Evolutionary conservation across 1,140 invertebrate genomes (phyloP), one percentile per base, ranked within the genome.

Genomic region (Delia radicum): DNA sequence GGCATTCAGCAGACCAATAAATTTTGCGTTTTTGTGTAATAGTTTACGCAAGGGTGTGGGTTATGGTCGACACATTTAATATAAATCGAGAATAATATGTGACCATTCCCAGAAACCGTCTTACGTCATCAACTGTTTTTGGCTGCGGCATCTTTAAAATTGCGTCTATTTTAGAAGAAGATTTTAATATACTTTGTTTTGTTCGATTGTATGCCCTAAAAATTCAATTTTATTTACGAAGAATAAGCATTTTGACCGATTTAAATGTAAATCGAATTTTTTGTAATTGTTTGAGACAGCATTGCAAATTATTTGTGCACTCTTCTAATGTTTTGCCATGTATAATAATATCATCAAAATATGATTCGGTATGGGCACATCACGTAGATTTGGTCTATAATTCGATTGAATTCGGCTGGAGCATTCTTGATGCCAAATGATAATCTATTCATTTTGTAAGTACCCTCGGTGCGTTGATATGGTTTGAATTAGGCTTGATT

Each of bases 381-480:
- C 2, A 1, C 46, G 15, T 5, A 37, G 42, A 18, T 46, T 42
- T 4, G 28, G n/a, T 37, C n/a, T 71, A 71, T 15, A 12, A 10
- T 33, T 2, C n/a, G n/a, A n/a, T n/a, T n/a, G n/a, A n/a, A n/a
- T n/a, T n/a, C n/a, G n/a, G n/a, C n/a, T n/a, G n/a, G n/a, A n/a
- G 73, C 73, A 18, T 46, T 79, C 74, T 77, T 80, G n/a, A 84
- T 76, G 18, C 84, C 83, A 78, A 81, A 86, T 26, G 81, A 80
- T 63, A 86, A 33, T 27, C 82, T 77, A 71, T 80, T 83, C 48
- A 79, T 80, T 27, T 77, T 33, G 77, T 79, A 87, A 75, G 86
- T 80, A 0, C n/a, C 83, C 84, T 21, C 78, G 76, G 76, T 87
- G 82, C 1, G 86, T 87, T 48, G 82, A 85, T 55, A 86, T 85